phyloP scores from a whole-genome alignment of 2,797 vertebrate genomes.

The Platyrinchus mystaceus region DNA sequence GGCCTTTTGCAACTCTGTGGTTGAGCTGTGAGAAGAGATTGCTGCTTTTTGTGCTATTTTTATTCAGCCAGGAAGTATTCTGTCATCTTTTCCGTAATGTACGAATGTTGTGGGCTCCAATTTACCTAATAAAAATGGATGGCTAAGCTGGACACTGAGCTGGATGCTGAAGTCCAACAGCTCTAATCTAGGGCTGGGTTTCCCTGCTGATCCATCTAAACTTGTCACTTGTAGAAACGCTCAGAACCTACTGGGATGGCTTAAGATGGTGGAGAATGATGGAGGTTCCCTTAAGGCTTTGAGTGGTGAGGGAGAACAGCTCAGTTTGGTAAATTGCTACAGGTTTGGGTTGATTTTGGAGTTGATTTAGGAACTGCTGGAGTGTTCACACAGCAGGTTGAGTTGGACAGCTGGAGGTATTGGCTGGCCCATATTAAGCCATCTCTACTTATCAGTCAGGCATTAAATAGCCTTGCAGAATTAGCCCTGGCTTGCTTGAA shows the following conservation, averaged over 20 bases:
- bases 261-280: background rate
- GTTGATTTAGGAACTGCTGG: background rate
- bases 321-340: background rate
- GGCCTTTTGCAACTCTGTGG: background rate
- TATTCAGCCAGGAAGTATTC: background rate
- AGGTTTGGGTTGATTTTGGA: background rate
- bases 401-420: background rate
- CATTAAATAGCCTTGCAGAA: background rate
- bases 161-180: background rate
- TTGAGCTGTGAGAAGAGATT: background rate
- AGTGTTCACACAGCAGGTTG: background rate
- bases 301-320: background rate
- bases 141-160: background rate
- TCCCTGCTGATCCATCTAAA: background rate
- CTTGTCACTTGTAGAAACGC: background rate
- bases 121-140: background rate
- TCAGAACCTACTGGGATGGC: background rate
- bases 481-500: background rate
- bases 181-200: background rate
- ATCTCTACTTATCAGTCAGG: background rate
- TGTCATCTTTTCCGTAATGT: background rate
- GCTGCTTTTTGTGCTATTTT: background rate
- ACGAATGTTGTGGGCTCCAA: background rate
- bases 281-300: background rate
- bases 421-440: background rate